phyloP scores from a whole-genome alignment of 2,797 vertebrate genomes.

The Silurus aristotelis region DNA sequence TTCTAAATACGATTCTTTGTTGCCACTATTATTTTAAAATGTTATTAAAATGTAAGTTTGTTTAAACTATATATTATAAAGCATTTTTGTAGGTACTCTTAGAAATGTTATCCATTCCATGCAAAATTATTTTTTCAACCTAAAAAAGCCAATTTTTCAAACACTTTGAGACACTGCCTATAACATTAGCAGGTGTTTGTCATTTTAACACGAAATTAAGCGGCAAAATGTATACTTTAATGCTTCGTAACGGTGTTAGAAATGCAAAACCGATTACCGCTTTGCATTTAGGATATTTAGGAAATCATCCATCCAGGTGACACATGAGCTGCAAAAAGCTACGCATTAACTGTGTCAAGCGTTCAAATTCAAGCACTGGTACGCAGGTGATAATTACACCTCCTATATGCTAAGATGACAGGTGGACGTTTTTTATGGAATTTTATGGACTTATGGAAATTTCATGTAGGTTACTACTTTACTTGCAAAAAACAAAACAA shows the following conservation, averaged over 20 bases:
- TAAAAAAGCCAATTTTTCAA: background rate
- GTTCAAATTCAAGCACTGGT: background rate
- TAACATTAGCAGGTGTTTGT: background rate
- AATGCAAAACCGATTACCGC: background rate
- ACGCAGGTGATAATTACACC: constrained; percentile 7
- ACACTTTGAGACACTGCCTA: background rate
- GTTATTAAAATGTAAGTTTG: background rate
- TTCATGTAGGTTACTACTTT: no score
- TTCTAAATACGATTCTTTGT: background rate
- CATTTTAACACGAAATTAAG: background rate
- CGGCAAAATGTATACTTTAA: background rate
- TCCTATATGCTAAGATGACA: background rate
- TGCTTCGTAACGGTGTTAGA: background rate
- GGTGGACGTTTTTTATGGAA: background rate
- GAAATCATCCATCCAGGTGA: background rate
- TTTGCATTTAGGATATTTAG: background rate
- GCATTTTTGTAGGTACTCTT: background rate
- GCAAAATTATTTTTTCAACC: background rate
- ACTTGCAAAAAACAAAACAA: no score
- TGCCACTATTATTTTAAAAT: background rate
- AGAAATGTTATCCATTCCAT: background rate
- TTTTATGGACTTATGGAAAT: no score
- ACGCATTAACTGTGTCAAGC: no score
- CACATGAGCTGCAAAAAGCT: background rate
- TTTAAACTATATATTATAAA: background rate